Evolutionary conservation across 2,113 vertebrate genomes (phyloP), one percentile per base, ranked within the genome.

Genomic region (Dicaeum eximium): DNA sequence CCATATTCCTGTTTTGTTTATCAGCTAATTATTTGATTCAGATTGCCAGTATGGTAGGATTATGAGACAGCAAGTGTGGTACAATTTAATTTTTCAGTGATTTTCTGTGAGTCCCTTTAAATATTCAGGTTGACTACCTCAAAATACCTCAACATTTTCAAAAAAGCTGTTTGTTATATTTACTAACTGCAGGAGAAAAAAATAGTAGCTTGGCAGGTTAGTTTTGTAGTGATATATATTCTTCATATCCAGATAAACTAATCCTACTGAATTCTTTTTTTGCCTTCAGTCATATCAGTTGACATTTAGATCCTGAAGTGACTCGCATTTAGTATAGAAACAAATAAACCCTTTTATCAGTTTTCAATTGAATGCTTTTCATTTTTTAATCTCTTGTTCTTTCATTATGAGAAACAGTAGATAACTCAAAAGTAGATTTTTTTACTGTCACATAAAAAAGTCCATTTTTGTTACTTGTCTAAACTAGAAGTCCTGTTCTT

Each of bases 261-360:
- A 96, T 90, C 82, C 51, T 70, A 66, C 45, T 51, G 56, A 70
- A 50, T 84, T 87, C 25, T 74, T 50, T 62, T 72, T 64, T 61
- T 61, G 45, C 19, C 66, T 94, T 86, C 30, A 38, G 75, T 83
- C 33, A 6, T 90, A 90, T 96, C 86, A 80, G 30, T 83, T 94
- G 94, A 89, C 84, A 83, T 86, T 37, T 89, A 81, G 54, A 56
- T 93, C 51, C 86, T 4, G 38, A 90, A 97, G 72, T 88, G 70
- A 54, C 58, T 94, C 90, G 38, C 33, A 38, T 70, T 67, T 80
- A 80, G 17, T 71, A 58, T 58, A 90, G 72, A 84, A 94, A 88
- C 65, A 93, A 96, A 88, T 86, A 92, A 95, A 92, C 75, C 42
- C 60, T 92, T 93, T 90, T 92, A 80, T 93, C 91, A 48, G 19